These are phyloP conservation scores for Amphiduros pacificus DNA, from an alignment of 2,888 invertebrate species.

Conservation along the genomic window DNA sequence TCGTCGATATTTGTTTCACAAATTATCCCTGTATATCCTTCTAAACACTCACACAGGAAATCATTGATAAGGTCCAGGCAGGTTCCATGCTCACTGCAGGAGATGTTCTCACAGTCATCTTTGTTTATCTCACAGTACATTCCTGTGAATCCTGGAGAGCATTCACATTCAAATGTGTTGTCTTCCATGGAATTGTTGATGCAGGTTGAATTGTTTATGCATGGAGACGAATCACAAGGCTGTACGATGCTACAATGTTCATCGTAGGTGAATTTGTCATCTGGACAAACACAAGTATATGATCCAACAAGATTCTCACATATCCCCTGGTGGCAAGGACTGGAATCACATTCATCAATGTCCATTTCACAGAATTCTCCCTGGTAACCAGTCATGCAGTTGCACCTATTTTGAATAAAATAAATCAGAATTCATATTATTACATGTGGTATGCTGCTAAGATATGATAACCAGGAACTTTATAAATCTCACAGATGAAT, in stretches of 20 bases:
- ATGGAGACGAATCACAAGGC: slow-evolving; percentile 81
- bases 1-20: slow-evolving; percentile 20
- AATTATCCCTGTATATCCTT: not conserved
- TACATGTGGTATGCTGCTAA: too few relatives aligned
- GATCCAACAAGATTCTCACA: too few relatives aligned
- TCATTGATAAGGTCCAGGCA: not conserved
- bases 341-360: slow-evolving; percentile 15
- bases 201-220: slow-evolving; percentile 81
- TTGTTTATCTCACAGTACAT: slow-evolving; percentile 15
- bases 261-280: too few relatives aligned
- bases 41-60: slow-evolving; percentile 1
- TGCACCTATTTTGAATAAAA: too few relatives aligned
- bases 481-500: too few relatives aligned
- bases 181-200: too few relatives aligned
- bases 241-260: too few relatives aligned
- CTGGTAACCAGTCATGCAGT: too few relatives aligned
- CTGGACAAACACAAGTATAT: too few relatives aligned
- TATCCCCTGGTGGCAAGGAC: slow-evolving; percentile 16
- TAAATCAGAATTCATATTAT: too few relatives aligned
- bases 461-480: too few relatives aligned
- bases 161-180: too few relatives aligned
- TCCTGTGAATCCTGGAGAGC: slow-evolving; percentile 12
- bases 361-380: slow-evolving; percentile 6
- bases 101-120: slow-evolving; percentile 12
- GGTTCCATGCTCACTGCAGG: not conserved